A percentile compares a stretch with the other conserved stretches of the same genome.
phyloP scores from a whole-genome alignment of 92 coral and sea anemone species.

The Porites cylindrica region DNA sequence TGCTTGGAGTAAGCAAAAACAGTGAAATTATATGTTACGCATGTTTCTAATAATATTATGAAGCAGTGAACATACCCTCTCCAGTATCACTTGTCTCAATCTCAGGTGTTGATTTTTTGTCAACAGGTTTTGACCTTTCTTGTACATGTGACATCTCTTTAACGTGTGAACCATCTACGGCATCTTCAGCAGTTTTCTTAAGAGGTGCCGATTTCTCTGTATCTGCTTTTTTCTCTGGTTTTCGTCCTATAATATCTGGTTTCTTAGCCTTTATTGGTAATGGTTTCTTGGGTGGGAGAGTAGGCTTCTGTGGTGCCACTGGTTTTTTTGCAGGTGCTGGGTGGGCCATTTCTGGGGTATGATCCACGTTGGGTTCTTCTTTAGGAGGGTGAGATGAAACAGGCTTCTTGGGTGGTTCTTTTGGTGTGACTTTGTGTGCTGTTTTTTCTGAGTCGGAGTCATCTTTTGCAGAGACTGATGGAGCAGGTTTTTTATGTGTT shows the following conservation, averaged over 20 bases:
- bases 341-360: background rate
- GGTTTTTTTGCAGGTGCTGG: constrained; percentile 34
- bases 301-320: constrained; percentile 57
- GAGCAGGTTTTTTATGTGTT: constrained; percentile 37
- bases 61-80: background rate
- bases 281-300: constrained; percentile 61
- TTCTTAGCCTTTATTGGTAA: constrained; percentile 33
- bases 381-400: constrained; percentile 45
- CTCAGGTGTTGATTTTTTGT: constrained; percentile 2
- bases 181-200: constrained; percentile 16
- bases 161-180: background rate
- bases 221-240: constrained; percentile 43
- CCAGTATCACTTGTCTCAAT: constrained; percentile 7
- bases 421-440: constrained; percentile 13
- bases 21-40: background rate
- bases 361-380: background rate
- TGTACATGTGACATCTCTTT: background rate
- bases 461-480: constrained; percentile 26
- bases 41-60: no score
- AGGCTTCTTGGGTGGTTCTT: constrained; percentile 39
- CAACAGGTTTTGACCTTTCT: background rate
- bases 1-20: background rate
- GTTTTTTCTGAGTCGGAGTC: constrained; percentile 35
- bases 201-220: background rate
- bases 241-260: constrained; percentile 56